Base-by-base conservation (phyloP, 2,888 invertebrate genomes). In the Mamestra brassicae region DNA sequence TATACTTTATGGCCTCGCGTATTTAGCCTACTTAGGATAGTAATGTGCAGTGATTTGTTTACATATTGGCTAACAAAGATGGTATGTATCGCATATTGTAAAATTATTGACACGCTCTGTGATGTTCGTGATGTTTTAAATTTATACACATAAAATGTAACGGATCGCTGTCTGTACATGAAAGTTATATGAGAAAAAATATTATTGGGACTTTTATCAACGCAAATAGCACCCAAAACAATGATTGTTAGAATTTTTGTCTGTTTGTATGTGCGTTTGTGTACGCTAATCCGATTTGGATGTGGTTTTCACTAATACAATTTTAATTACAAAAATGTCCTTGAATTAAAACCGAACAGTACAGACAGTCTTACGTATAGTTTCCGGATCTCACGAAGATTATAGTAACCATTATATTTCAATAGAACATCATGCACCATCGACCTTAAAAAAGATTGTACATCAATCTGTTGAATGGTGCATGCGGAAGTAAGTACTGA, bases 301-400 rank as follows among this genome's bases (percentile, higher is more conserved):
- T 26, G 26, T 26, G 26, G 1, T 26, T 26, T 26, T 26, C 26
- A 26, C 26, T 26, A 26, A 26, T 26, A n/a, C n/a, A n/a, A 55
- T 1, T 45, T 57, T 45, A 68, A n/a, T n/a, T 50, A 68, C 11
- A 38, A 17, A 34, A 58, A 45, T 36, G 26, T 36, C 79, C 68
- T 78, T 82, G 78, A 71, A 61, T 50, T 1, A 3, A 68, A 34
- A 34, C 55, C 2, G 42, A 78, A 66, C 34, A 74, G 17, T 70
- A 42, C 2, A 54, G 1, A 52, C 50, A 65, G 62, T 61, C 11
- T 62, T 15, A 26, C 26, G 26, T 47, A 10, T 15, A 10, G 70
- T 52, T 76, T 85, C 81, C 81, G 84, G 67, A 47, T 85, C 74
- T 64, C 71, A 75, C 64, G 54, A 78, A 26, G 11, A 50, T 65